Evolutionary conservation across 92 coral and sea anemone genomes (phyloP).

Genomic region (Porites divaricata): DNA sequence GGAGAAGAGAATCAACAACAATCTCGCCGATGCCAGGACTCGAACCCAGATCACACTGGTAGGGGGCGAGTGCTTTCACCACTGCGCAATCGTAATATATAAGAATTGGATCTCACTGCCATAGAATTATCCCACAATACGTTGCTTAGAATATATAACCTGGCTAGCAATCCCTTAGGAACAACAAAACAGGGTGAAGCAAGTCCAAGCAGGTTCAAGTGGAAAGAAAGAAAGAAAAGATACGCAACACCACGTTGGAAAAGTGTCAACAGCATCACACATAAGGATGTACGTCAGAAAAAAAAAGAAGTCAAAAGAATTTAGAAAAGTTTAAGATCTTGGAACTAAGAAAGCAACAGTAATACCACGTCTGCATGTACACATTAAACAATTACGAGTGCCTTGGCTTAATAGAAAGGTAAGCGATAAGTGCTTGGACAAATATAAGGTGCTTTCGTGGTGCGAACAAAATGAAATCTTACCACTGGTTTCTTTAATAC

Average conservation of each 20-base stretch:
- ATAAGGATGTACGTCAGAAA: background rate
- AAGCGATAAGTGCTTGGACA: background rate
- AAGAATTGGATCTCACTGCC: background rate
- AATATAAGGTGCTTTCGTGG: slow-evolving; percentile 11
- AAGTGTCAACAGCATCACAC: slow-evolving; percentile 4
- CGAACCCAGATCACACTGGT: too few relatives aligned
- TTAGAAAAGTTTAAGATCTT: background rate
- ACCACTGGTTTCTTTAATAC: slow-evolving; percentile 15
- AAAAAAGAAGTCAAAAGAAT: background rate
- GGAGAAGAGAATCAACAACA: too few relatives aligned
- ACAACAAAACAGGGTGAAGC: background rate
- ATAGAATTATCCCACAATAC: background rate
- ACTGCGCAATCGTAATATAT: background rate
- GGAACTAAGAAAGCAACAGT: background rate
- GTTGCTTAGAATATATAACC: background rate
- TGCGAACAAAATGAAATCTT: slow-evolving; percentile 23
- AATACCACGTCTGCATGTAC: background rate
- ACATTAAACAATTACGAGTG: background rate
- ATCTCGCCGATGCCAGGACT: too few relatives aligned
- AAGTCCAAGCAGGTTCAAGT: background rate
- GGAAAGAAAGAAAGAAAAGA: background rate
- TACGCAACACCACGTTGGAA: background rate
- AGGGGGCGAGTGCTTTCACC: too few relatives aligned
- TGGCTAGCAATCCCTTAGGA: background rate
- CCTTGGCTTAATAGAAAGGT: background rate